Percentiles rank a stretch among this genome's conserved stretches.
Evolutionary conservation across 2,797 vertebrate genomes (phyloP).

Genomic region (Tadarida brasiliensis): DNA sequence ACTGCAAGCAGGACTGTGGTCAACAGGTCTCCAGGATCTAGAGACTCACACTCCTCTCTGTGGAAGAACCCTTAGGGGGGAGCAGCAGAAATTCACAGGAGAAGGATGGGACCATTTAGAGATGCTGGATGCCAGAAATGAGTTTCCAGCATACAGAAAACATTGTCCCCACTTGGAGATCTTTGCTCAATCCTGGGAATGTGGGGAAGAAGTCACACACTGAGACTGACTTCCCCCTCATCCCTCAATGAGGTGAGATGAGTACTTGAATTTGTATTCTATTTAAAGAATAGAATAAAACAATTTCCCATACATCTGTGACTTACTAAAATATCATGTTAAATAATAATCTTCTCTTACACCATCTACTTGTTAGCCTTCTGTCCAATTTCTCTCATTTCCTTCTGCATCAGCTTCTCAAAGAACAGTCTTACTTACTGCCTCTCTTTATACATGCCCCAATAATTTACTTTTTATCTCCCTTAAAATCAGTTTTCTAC

Average conservation of each 20-base stretch:
- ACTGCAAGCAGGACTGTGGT: background rate
- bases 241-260: background rate
- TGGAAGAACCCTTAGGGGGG: background rate
- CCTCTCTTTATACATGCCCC: background rate
- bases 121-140: background rate
- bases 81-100: background rate
- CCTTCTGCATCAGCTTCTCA: background rate
- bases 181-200: background rate
- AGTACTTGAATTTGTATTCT: background rate
- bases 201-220: background rate
- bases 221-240: background rate
- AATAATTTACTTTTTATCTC: background rate
- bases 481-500: background rate
- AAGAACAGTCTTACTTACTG: background rate
- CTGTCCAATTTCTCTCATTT: background rate
- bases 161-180: background rate
- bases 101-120: background rate
- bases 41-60: too few species aligned
- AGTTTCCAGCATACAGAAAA: background rate
- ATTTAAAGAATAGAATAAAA: background rate
- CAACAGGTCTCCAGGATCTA: background rate
- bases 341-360: background rate
- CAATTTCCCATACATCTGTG: background rate
- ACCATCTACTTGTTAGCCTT: background rate
- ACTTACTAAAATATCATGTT: background rate